These are phyloP conservation scores for Rhadina sibilatrix DNA, from an alignment of 2,113 vertebrate genomes.

Conservation along the genomic window DNA sequence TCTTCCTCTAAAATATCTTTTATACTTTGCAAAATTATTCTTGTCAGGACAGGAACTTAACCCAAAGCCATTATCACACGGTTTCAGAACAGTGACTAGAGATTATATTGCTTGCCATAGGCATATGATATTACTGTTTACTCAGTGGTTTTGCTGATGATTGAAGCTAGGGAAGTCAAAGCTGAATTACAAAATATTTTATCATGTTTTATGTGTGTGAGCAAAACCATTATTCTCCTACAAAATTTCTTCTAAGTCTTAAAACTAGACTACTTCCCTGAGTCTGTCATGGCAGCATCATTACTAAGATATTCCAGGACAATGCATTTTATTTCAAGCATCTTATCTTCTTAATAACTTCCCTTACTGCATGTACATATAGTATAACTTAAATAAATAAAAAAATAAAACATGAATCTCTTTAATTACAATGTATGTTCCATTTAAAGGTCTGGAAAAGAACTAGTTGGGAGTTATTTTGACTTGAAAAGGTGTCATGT, in stretches of 20 bases:
- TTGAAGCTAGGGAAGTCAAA: constrained; percentile 26
- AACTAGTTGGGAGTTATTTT: background rate
- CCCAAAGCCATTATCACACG: constrained; percentile 20
- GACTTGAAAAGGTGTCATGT: background rate
- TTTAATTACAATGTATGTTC: background rate
- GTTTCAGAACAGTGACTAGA: constrained; percentile 47
- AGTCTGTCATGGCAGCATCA: background rate
- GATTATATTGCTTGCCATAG: constrained; percentile 53
- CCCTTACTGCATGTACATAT: background rate
- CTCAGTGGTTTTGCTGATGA: constrained; percentile 37
- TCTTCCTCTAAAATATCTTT: background rate
- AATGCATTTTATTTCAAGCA: background rate
- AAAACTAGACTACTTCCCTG: background rate
- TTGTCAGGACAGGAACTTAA: constrained; percentile 49
- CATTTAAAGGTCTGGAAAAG: background rate
- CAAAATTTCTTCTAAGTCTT: background rate
- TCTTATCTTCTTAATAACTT: background rate
- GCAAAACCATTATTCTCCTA: background rate
- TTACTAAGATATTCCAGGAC: background rate
- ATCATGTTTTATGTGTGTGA: background rate
- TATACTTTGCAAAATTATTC: constrained; percentile 30
- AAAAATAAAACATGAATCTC: background rate
- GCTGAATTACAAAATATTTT: constrained; percentile 26
- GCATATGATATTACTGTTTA: constrained; percentile 56
- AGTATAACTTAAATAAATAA: background rate